A percentile compares a stretch with the other conserved stretches of the same genome.
These are phyloP conservation scores for Meloe dianella DNA, from an alignment of 2,888 invertebrate genomes.

Conservation along the genomic window DNA sequence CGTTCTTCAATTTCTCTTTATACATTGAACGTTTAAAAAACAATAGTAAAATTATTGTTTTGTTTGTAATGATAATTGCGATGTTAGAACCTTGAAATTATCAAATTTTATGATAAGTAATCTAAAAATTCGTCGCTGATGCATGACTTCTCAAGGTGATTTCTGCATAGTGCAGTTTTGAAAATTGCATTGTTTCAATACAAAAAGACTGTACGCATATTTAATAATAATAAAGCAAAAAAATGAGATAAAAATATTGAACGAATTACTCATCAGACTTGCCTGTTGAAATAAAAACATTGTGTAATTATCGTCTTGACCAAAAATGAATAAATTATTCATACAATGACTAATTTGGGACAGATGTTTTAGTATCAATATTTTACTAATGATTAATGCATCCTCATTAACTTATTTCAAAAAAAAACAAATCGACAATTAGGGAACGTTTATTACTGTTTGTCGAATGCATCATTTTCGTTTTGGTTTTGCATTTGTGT, in stretches of 20 bases:
- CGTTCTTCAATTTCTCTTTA: background rate
- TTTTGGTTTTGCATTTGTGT: background rate
- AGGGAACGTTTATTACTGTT: no score
- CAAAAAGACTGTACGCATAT: background rate
- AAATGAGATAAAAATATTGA: background rate
- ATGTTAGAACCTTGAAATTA: background rate
- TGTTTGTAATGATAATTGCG: background rate
- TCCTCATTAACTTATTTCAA: background rate
- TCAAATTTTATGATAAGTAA: slow-evolving; percentile 23
- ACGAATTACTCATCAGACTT: background rate
- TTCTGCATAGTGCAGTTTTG: background rate
- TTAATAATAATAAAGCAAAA: background rate
- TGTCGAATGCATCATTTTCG: background rate
- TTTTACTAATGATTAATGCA: background rate
- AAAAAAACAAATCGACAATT: no score
- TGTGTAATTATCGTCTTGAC: background rate
- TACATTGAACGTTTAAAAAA: no score
- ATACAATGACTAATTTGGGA: background rate
- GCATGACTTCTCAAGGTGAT: slow-evolving; percentile 26
- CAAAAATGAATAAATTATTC: background rate
- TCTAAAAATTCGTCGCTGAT: slow-evolving; percentile 19
- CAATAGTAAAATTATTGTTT: background rate
- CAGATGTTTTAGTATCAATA: background rate
- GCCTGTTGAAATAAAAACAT: background rate
- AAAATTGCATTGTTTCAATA: background rate